Percentiles rank a stretch among this genome's conserved stretches.
Conservation (phyloP, 92 coral and sea anemone genomes). For the Bergia puertoricense region DNA sequence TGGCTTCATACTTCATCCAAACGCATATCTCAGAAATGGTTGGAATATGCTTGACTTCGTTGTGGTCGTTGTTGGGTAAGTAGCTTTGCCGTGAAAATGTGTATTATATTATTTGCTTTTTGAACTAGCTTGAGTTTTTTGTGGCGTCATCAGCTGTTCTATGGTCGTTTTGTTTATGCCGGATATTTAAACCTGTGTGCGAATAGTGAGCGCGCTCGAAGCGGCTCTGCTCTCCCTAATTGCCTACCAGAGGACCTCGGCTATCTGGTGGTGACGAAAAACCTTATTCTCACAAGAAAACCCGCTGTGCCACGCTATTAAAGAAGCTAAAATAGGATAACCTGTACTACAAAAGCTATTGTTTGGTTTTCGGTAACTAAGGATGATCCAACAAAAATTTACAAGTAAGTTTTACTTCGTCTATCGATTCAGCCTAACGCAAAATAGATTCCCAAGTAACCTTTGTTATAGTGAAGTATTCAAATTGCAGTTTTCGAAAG, state of each 20-base stretch:
- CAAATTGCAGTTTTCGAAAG: neutral
- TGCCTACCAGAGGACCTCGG: slow-evolving; percentile 9
- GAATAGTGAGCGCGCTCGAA: slow-evolving; percentile 11
- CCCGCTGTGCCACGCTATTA: slow-evolving; percentile 38
- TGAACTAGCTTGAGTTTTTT: slow-evolving; percentile 41
- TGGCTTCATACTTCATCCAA: slow-evolving; percentile 86
- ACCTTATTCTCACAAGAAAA: slow-evolving; percentile 14
- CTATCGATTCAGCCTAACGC: slow-evolving; percentile 2
- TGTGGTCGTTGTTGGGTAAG: slow-evolving; percentile 96
- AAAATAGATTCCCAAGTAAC: neutral
- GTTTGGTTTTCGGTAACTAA: slow-evolving; percentile 7
- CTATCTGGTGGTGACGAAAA: slow-evolving; percentile 46
- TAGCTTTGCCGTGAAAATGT: neutral
- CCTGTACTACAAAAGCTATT: slow-evolving; percentile 24
- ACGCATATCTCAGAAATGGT: slow-evolving; percentile 93
- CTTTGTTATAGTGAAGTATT: neutral
- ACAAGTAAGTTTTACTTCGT: neutral
- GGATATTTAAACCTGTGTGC: slow-evolving; percentile 54
- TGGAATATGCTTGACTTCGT: slow-evolving; percentile 98
- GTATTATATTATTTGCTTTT: slow-evolving; percentile 14
- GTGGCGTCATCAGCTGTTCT: slow-evolving; percentile 36
- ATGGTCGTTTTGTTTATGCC: slow-evolving; percentile 52
- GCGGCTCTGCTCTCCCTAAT: slow-evolving; percentile 14
- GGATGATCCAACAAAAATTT: slow-evolving; percentile 24
- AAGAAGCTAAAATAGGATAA: slow-evolving; percentile 25